These are phyloP conservation scores for Ceyx melanurus DNA, from an alignment of 2,113 vertebrate species.

Conservation along the genomic window DNA sequence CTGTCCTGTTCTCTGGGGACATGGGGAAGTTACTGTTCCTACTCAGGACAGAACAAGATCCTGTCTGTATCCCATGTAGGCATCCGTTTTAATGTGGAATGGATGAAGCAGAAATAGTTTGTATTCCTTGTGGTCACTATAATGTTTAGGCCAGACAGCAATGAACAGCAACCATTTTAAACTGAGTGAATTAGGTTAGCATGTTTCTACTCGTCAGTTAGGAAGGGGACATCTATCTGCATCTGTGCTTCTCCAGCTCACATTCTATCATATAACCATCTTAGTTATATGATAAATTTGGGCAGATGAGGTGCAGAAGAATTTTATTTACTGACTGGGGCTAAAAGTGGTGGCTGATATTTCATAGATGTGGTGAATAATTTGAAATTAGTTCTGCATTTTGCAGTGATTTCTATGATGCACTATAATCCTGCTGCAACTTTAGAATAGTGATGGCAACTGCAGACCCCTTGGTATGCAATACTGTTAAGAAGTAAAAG, in stretches of 20 bases:
- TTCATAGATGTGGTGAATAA: neutral
- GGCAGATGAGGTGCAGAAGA: neutral
- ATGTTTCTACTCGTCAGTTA: neutral
- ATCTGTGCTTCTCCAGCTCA: neutral
- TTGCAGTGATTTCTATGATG: neutral
- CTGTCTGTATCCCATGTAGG: neutral
- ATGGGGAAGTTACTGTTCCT: neutral
- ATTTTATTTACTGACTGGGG: neutral
- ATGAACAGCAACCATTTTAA: neutral
- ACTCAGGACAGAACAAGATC: neutral
- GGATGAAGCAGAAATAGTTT: neutral
- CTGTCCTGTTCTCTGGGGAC: neutral
- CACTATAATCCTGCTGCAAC: neutral
- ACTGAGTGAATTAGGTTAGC: neutral
- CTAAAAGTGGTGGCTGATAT: neutral
- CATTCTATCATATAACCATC: neutral
- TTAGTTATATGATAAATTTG: neutral
- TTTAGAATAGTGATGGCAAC: neutral
- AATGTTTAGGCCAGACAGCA: neutral
- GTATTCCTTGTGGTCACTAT: neutral
- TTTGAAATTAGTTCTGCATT: neutral
- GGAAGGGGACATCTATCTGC: neutral
- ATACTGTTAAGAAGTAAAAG: neutral
- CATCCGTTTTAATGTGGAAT: neutral
- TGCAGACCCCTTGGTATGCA: neutral